These are phyloP conservation scores for Eudyptes chrysolophus DNA, from an alignment of 2,113 vertebrate species.

Conservation along the genomic window DNA sequence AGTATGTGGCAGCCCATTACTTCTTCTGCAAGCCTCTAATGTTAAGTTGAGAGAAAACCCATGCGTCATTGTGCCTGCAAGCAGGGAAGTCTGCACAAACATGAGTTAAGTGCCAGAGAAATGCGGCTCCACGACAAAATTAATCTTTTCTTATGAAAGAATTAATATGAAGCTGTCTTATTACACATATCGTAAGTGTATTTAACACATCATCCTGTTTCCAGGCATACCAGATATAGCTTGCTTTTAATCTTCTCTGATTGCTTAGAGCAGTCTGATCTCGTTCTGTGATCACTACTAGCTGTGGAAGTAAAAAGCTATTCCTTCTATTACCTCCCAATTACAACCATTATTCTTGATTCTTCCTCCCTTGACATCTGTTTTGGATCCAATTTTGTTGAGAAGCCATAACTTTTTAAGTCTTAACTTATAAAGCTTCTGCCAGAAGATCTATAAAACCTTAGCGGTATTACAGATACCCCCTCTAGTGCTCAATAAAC, in stretches of 20 bases:
- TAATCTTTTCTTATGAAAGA: background rate
- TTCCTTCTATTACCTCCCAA: background rate
- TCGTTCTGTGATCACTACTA: background rate
- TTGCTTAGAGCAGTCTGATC: background rate
- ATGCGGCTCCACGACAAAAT: background rate
- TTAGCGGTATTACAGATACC: background rate
- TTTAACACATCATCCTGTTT: conserved; percentile 13
- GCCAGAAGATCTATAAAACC: background rate
- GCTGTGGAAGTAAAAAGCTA: conserved; percentile 14
- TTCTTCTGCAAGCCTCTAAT: background rate
- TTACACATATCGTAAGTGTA: background rate
- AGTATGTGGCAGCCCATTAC: background rate
- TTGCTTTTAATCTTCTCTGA: conserved; percentile 5
- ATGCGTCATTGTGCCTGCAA: background rate
- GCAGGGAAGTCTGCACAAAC: background rate
- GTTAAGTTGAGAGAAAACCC: background rate
- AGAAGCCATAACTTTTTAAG: background rate
- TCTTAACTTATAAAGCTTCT: background rate
- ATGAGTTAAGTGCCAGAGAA: background rate
- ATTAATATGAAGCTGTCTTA: conserved; percentile 21
- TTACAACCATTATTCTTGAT: conserved; percentile 35
- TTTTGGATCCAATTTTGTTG: background rate
- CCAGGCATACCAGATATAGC: background rate
- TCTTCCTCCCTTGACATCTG: background rate
- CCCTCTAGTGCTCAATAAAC: background rate